Evolutionary conservation across 2,888 invertebrate species (phyloP).

Genomic region (Ophioninae sp.): DNA sequence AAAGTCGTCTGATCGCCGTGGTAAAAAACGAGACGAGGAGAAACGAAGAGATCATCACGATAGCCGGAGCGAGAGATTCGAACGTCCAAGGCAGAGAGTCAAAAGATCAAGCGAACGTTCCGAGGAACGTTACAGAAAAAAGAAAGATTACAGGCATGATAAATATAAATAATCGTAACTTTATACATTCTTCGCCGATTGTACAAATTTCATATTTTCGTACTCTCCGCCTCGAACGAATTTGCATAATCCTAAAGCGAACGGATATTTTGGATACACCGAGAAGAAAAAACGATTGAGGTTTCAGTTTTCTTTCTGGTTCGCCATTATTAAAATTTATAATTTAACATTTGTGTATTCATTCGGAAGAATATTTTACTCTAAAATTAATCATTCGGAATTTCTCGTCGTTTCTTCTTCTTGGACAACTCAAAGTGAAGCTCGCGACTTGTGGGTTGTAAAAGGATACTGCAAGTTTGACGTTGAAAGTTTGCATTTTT

Average conservation of each 20-base stretch:
- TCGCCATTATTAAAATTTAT: too few species aligned
- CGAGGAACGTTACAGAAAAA: slow-evolving; percentile 53
- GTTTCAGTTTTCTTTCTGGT: not conserved
- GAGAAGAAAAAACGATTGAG: not conserved
- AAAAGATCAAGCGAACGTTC: slow-evolving; percentile 65
- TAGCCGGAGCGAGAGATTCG: slow-evolving; percentile 55
- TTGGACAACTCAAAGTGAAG: not conserved
- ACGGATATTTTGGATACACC: not conserved
- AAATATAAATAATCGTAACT: slow-evolving; percentile 53
- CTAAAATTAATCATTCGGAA: not conserved
- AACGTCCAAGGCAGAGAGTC: slow-evolving; percentile 62
- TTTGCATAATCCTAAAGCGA: slow-evolving; percentile 11
- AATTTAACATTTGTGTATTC: too few species aligned
- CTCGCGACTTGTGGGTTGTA: not conserved
- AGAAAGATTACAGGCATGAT: slow-evolving; percentile 53
- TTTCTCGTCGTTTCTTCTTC: not conserved
- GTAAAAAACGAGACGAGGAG: slow-evolving; percentile 48
- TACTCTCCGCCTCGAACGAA: slow-evolving; percentile 20
- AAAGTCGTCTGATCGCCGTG: slow-evolving; percentile 36
- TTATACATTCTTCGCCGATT: slow-evolving; percentile 11
- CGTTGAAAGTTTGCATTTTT: not conserved
- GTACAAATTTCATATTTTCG: slow-evolving; percentile 60
- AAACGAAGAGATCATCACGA: slow-evolving; percentile 58
- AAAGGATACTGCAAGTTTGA: not conserved
- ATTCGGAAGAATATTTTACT: not conserved